A percentile compares a stretch with the other conserved stretches of the same genome.
Evolutionary conservation across 2,888 invertebrate species (phyloP).

Genomic region (Mesochorus sp.): DNA sequence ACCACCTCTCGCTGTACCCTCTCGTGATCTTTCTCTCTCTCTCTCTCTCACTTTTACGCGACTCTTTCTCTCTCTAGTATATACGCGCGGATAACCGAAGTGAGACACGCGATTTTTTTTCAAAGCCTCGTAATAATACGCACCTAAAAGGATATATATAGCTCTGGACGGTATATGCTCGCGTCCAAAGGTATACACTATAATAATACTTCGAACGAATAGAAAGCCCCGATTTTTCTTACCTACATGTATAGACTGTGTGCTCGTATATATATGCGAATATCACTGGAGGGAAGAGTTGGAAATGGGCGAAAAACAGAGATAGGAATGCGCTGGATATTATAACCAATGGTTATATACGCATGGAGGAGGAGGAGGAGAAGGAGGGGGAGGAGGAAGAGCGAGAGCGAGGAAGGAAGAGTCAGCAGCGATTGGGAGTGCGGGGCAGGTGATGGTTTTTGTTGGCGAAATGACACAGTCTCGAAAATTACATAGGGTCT

Average conservation of each 20-base stretch:
- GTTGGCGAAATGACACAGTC: constrained; percentile 76
- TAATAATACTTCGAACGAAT: constrained; percentile 29
- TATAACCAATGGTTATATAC: constrained; percentile 8
- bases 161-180: neutral
- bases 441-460: constrained; percentile 63
- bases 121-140: constrained; percentile 41
- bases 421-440: constrained; percentile 35
- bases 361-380: neutral
- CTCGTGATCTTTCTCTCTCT: too few species aligned
- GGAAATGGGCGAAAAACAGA: constrained; percentile 5
- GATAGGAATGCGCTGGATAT: constrained; percentile 35
- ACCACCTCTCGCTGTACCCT: constrained; percentile 64
- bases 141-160: constrained; percentile 19
- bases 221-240: constrained; percentile 9
- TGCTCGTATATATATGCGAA: neutral
- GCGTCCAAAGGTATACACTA: constrained; percentile 20
- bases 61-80: constrained; percentile 14
- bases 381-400: neutral
- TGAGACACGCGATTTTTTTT: constrained; percentile 53
- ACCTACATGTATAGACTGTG: neutral
- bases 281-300: neutral
- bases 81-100: constrained; percentile 25
- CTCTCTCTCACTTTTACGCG: constrained; percentile 20
- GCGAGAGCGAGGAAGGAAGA: neutral
- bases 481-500: constrained; percentile 77